Conservation (phyloP, 1,140 invertebrate species). For the Brachionus rubens region DNA sequence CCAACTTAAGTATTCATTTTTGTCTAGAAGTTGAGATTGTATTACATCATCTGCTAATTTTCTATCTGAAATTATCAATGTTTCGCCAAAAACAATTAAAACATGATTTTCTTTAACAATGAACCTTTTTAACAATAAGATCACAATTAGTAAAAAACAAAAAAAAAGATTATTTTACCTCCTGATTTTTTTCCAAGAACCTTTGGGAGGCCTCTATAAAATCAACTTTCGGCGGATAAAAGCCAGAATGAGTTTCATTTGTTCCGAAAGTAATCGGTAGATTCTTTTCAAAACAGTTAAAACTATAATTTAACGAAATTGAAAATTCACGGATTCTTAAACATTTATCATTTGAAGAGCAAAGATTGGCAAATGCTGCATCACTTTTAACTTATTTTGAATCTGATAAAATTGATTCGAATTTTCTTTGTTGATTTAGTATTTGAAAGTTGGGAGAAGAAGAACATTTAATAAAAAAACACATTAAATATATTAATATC, state of each 20-base stretch:
- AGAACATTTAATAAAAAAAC: too few species aligned
- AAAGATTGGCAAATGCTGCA: neutral
- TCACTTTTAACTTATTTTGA: too few species aligned
- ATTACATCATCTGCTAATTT: neutral
- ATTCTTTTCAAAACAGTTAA: slow-evolving; percentile 2
- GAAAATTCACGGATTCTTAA: neutral
- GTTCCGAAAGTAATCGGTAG: neutral
- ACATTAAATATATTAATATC: too few species aligned
- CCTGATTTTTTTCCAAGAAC: neutral
- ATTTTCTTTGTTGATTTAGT: too few species aligned
- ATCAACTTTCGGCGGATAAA: slow-evolving; percentile 15
- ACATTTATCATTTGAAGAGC: neutral
- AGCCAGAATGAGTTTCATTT: neutral
- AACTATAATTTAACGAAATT: slow-evolving; percentile 1
- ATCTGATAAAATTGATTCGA: too few species aligned
- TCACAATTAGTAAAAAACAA: neutral
- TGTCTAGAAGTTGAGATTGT: neutral
- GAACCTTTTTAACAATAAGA: neutral
- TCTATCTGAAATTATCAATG: neutral
- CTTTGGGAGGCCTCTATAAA: neutral
- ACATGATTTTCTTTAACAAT: neutral
- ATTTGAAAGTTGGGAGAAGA: too few species aligned
- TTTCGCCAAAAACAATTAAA: slow-evolving; percentile 3
- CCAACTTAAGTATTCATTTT: too few species aligned
- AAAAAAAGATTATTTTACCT: slow-evolving; percentile 13